phyloP scores from a whole-genome alignment of 2,797 vertebrate species.

The Siniperca scherzeri region DNA sequence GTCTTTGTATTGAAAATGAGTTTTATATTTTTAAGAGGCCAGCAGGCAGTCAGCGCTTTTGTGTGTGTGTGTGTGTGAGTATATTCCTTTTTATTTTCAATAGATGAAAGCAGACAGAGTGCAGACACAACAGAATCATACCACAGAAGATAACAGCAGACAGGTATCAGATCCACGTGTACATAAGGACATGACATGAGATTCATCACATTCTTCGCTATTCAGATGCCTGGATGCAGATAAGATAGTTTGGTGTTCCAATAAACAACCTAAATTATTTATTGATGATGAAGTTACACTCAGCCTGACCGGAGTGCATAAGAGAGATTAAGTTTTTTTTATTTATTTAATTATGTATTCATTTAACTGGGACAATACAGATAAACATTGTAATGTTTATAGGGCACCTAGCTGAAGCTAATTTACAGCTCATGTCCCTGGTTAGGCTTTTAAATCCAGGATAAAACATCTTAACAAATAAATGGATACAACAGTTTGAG shows the following conservation, averaged over 20 bases:
- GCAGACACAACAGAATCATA: slow-evolving; percentile 53
- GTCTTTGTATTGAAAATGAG: slow-evolving; percentile 66
- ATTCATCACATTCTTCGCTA: background rate
- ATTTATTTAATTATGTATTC: slow-evolving; percentile 5
- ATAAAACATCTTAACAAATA: background rate
- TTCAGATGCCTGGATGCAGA: background rate
- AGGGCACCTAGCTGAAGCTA: background rate
- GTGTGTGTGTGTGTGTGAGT: slow-evolving; percentile 13
- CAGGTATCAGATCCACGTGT: background rate
- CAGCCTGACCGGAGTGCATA: background rate
- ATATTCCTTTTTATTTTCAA: slow-evolving; percentile 36
- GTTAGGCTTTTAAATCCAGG: background rate
- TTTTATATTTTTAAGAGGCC: slow-evolving; percentile 66
- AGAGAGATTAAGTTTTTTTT: background rate
- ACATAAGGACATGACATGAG: background rate
- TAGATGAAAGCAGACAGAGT: slow-evolving; percentile 61
- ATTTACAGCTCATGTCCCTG: background rate
- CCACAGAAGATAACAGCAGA: slow-evolving; percentile 11
- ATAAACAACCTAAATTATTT: slow-evolving; percentile 37
- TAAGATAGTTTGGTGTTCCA: background rate
- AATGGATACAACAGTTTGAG: background rate
- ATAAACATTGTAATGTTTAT: slow-evolving; percentile 4
- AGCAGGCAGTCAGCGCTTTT: slow-evolving; percentile 45
- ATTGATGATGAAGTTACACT: slow-evolving; percentile 6
- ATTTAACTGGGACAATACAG: background rate